Percentiles rank a stretch among this genome's conserved stretches.
phyloP scores from a whole-genome alignment of 2,113 vertebrate genomes.

The Charadrius vociferus region DNA sequence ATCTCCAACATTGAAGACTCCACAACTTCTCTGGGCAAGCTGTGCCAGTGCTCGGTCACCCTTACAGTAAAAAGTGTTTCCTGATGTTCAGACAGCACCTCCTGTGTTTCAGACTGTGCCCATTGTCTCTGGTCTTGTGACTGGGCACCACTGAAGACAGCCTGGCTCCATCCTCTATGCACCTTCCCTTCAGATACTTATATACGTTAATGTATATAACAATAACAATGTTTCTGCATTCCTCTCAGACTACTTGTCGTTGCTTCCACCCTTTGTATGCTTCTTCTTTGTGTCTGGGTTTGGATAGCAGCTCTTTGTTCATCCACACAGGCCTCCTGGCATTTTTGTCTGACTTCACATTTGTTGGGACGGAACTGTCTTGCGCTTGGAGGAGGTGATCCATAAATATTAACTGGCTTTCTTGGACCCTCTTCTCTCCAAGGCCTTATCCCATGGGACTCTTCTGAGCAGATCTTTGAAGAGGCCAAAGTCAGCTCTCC shows the following conservation, averaged over 20 bases:
- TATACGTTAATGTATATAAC: too few species aligned
- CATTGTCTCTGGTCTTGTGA: not conserved
- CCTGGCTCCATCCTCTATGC: not conserved
- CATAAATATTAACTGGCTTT: not conserved
- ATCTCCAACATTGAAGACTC: not conserved
- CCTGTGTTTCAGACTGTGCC: not conserved
- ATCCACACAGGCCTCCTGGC: not conserved
- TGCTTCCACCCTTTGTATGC: not conserved
- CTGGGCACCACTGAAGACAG: not conserved
- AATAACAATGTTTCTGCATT: not conserved
- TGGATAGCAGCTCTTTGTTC: not conserved
- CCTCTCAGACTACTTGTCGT: not conserved
- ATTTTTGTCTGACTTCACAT: not conserved
- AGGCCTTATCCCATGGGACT: not conserved
- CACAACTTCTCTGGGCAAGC: not conserved
- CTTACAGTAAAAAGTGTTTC: not conserved
- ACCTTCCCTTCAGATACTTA: not conserved
- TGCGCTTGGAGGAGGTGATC: not conserved
- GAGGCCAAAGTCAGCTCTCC: not conserved
- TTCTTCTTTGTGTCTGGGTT: not conserved
- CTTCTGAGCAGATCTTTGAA: not conserved
- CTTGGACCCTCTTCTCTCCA: not conserved
- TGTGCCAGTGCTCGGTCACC: not conserved
- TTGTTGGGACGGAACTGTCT: not conserved
- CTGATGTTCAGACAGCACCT: not conserved